These are phyloP conservation scores for Cheilinus undulatus DNA, from an alignment of 2,113 vertebrate species.

Conservation along the genomic window DNA sequence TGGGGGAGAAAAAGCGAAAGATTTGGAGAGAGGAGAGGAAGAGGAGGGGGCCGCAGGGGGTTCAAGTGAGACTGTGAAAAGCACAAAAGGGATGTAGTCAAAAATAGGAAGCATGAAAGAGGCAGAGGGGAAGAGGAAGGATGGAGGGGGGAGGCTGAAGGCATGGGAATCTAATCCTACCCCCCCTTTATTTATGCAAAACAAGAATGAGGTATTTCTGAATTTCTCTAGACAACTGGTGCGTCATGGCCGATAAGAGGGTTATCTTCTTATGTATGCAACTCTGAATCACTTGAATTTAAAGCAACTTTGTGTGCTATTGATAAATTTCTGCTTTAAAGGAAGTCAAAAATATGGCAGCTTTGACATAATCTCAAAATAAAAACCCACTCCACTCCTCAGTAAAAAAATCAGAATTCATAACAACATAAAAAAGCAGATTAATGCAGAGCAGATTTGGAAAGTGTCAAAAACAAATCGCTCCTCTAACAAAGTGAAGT, in stretches of 20 bases:
- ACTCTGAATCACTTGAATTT: constrained; percentile 40
- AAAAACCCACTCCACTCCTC: background rate
- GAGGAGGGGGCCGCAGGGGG: background rate
- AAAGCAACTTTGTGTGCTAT: constrained; percentile 3
- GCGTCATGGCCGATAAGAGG: constrained; percentile 66
- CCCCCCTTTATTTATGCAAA: constrained; percentile 52
- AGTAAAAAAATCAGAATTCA: background rate
- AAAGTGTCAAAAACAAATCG: constrained; percentile 35
- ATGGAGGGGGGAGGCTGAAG: constrained; percentile 14
- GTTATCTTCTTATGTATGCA: constrained; percentile 50
- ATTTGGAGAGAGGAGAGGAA: constrained; percentile 17
- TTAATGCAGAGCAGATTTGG: constrained; percentile 47
- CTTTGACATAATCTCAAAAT: background rate
- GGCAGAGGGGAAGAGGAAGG: background rate
- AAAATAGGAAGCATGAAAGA: constrained; percentile 55
- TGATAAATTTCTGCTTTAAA: constrained; percentile 2
- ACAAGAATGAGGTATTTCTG: constrained; percentile 53
- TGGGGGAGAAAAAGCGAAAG: constrained; percentile 7
- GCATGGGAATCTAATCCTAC: constrained; percentile 55
- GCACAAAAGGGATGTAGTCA: constrained; percentile 51
- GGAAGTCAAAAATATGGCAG: constrained; percentile 12
- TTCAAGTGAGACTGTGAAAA: constrained; percentile 23
- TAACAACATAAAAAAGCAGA: constrained; percentile 13
- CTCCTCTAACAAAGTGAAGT: background rate
- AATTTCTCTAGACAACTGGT: constrained; percentile 60